Percentiles rank a stretch among this genome's conserved stretches.
Conservation (phyloP, 2,797 vertebrate species). For the Molossus alvarezi region DNA sequence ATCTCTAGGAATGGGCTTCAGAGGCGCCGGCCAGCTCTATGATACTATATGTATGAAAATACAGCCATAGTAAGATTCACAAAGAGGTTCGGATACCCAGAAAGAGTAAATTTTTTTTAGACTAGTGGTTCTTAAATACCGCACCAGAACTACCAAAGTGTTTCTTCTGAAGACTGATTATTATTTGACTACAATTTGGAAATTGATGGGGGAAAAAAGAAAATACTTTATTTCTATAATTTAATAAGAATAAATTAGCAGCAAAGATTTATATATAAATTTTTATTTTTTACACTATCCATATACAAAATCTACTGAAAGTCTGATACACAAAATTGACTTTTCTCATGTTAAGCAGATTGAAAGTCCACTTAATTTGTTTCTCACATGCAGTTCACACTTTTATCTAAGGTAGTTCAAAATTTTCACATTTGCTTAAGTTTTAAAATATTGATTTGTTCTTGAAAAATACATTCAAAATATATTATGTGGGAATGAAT, state of each 20-base stretch:
- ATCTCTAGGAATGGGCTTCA: constrained; percentile 8
- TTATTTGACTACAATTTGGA: constrained; percentile 22
- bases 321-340: constrained; percentile 58
- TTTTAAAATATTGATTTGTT: constrained; percentile 62
- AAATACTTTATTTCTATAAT: constrained; percentile 60
- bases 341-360: constrained; percentile 55
- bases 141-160: constrained; percentile 17
- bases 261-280: background rate
- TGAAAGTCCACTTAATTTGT: constrained; percentile 10
- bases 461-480: constrained; percentile 71
- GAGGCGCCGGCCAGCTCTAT: background rate
- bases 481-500: constrained; percentile 6
- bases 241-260: constrained; percentile 32
- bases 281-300: constrained; percentile 53
- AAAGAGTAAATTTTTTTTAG: constrained; percentile 63
- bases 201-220: background rate
- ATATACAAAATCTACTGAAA: constrained; percentile 20
- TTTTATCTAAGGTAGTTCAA: constrained; percentile 58
- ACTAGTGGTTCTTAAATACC: constrained; percentile 65
- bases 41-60: background rate
- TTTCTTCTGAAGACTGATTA: constrained; percentile 57
- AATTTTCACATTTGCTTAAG: constrained; percentile 43
- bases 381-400: constrained; percentile 33
- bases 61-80: background rate
- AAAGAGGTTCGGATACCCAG: constrained; percentile 34